Percentiles rank a stretch among this genome's conserved stretches.
Evolutionary conservation across 2,888 invertebrate genomes (phyloP).

Genomic region (Microctonus brassicae): DNA sequence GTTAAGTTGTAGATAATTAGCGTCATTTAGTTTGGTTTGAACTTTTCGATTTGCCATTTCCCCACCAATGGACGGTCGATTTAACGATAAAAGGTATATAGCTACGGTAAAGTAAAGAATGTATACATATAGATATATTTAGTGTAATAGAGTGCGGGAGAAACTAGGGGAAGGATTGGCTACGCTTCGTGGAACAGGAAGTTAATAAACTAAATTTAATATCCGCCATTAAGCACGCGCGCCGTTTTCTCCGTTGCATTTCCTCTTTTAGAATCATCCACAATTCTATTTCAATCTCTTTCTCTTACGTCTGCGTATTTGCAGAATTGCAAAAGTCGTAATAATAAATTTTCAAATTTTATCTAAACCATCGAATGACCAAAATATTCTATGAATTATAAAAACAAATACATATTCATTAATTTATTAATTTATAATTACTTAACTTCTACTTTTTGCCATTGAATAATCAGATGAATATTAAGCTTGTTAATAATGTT

Average conservation of each 20-base stretch:
- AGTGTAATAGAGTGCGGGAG: neutral
- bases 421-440: neutral
- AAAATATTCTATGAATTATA: slow-evolving; percentile 2
- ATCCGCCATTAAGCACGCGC: slow-evolving; percentile 50
- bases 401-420: neutral
- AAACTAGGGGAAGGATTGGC: neutral
- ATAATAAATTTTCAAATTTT: slow-evolving; percentile 28
- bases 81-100: slow-evolving; percentile 45
- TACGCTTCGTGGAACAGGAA: slow-evolving; percentile 47
- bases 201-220: slow-evolving; percentile 62
- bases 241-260: slow-evolving; percentile 18
- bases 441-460: no score
- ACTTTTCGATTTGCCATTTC: neutral
- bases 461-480: no score
- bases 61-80: slow-evolving; percentile 24
- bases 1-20: neutral
- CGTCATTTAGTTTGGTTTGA: neutral
- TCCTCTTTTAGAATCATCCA: slow-evolving; percentile 28
- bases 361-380: neutral
- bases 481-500: no score
- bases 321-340: slow-evolving; percentile 17
- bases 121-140: neutral
- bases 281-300: slow-evolving; percentile 28
- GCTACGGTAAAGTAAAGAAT: slow-evolving; percentile 48
- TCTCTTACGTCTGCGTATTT: slow-evolving; percentile 24